Evolutionary conservation across 2,113 vertebrate genomes (phyloP).

Genomic region (Carollia perspicillata): DNA sequence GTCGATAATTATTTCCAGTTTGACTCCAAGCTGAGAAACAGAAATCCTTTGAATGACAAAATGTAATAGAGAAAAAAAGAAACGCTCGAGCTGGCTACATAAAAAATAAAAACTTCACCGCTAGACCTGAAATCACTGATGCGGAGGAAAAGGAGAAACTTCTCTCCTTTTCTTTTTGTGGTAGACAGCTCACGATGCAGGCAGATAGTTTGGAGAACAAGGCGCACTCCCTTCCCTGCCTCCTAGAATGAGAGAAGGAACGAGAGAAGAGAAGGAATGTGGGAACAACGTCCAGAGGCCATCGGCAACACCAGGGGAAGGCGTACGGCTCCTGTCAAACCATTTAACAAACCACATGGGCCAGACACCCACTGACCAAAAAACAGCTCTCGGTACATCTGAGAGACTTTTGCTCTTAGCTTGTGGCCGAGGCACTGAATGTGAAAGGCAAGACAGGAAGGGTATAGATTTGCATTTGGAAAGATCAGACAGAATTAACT

Average conservation of each 20-base stretch:
- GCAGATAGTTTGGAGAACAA: neutral
- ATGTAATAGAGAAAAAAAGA: neutral
- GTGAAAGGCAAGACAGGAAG: neutral
- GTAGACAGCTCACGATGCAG: neutral
- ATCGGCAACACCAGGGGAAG: neutral
- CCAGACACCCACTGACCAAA: neutral
- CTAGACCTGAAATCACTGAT: neutral
- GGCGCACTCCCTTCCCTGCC: neutral
- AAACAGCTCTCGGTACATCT: neutral
- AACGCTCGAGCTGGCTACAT: neutral
- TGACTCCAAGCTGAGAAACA: neutral
- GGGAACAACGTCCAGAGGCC: neutral
- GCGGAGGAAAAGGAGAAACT: neutral
- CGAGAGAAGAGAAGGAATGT: neutral
- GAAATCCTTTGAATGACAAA: slow-evolving; percentile 36
- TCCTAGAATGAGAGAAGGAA: neutral
- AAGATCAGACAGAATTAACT: neutral
- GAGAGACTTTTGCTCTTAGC: neutral
- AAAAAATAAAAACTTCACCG: neutral
- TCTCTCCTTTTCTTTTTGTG: neutral
- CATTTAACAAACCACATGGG: neutral
- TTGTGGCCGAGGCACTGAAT: neutral
- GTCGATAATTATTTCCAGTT: slow-evolving; percentile 45
- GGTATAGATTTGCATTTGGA: neutral
- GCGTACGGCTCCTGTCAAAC: neutral